Evolutionary conservation across 2,888 invertebrate genomes (phyloP).

Genomic region (Watsonalla binaria): DNA sequence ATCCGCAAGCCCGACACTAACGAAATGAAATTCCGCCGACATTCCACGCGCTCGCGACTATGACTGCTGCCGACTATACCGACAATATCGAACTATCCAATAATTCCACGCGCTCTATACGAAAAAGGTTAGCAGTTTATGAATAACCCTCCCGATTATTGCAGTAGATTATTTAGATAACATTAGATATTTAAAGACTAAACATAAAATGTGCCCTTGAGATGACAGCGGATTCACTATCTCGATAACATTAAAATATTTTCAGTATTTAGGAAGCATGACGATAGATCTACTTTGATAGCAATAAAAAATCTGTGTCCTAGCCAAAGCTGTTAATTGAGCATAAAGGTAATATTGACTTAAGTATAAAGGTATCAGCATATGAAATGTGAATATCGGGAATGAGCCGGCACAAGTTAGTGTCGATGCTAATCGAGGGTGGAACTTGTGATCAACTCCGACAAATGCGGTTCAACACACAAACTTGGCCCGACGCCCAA

Average conservation of each 20-base stretch:
- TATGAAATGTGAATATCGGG: conserved; percentile 26
- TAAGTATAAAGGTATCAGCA: conserved; percentile 4
- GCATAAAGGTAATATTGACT: background rate
- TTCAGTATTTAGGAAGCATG: no score
- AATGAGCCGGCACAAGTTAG: conserved; percentile 39
- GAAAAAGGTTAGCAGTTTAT: conserved; percentile 15
- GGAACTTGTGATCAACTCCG: conserved; percentile 51
- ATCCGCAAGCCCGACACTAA: conserved; percentile 58
- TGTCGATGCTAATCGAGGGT: conserved; percentile 56
- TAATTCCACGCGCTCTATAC: conserved; percentile 18
- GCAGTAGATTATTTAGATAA: background rate
- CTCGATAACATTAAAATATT: no score
- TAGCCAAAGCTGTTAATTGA: background rate
- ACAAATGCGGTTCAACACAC: conserved; percentile 65
- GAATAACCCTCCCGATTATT: conserved; percentile 13
- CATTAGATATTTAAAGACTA: no score
- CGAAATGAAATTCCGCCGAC: conserved; percentile 72
- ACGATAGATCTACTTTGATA: no score
- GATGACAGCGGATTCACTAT: no score
- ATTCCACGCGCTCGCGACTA: conserved; percentile 49
- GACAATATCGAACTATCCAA: conserved; percentile 37
- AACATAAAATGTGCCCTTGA: background rate
- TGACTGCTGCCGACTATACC: conserved; percentile 27
- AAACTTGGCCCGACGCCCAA: conserved; percentile 44
- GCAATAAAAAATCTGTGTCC: no score